Conservation (phyloP, 2,888 invertebrate genomes). For the Monoplex corrugatus region DNA sequence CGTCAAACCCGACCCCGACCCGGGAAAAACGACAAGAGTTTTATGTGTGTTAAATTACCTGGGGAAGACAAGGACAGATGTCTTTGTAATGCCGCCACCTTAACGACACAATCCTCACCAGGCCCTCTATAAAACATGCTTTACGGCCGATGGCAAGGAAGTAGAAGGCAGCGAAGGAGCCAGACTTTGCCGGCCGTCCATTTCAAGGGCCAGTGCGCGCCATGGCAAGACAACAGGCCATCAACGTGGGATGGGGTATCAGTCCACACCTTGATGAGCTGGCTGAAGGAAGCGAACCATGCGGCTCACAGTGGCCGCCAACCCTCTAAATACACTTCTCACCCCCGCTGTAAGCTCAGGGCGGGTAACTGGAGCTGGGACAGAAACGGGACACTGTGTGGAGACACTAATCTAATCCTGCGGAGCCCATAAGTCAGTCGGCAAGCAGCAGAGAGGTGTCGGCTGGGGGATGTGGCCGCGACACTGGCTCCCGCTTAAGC, state of each 20-base stretch:
- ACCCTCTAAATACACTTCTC: too few relatives aligned
- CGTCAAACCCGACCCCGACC: not conserved
- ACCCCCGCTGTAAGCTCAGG: too few relatives aligned
- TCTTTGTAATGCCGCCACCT: constrained; percentile 12
- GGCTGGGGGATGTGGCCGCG: not conserved
- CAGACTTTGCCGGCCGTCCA: too few relatives aligned
- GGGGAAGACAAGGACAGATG: constrained; percentile 26
- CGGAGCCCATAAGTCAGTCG: constrained; percentile 34
- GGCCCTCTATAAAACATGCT: constrained; percentile 18
- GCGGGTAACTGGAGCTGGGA: not conserved
- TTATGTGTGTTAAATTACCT: constrained; percentile 27
- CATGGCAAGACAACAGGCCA: too few relatives aligned
- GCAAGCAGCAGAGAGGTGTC: constrained; percentile 1
- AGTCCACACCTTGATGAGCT: too few relatives aligned
- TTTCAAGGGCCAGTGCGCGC: too few relatives aligned
- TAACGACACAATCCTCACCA: not conserved
- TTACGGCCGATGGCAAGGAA: too few relatives aligned
- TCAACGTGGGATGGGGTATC: too few relatives aligned
- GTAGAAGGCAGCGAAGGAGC: too few relatives aligned
- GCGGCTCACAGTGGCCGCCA: too few relatives aligned
- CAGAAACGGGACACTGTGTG: not conserved
- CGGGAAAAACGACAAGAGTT: constrained; percentile 19
- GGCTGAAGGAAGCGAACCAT: too few relatives aligned
- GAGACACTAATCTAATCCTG: constrained; percentile 41
- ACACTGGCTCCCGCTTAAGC: constrained; percentile 15